phyloP scores from a whole-genome alignment of 2,113 vertebrate species.

The Notarius lentiginosus region DNA sequence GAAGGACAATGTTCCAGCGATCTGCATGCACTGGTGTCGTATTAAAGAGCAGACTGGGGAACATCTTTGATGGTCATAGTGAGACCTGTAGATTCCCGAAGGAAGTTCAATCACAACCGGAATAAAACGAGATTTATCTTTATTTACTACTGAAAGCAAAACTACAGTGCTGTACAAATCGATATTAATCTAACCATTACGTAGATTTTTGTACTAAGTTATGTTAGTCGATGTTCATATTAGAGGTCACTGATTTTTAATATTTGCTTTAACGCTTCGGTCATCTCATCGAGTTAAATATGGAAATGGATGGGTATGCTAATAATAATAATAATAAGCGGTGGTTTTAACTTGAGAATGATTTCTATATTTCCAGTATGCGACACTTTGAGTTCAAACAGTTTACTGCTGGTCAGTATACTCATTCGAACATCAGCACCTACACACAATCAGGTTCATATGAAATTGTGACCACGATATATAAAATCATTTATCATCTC shows the following conservation, averaged over 20 bases:
- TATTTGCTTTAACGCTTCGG: background rate
- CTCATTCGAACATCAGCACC: background rate
- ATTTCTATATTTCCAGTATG: too few species aligned
- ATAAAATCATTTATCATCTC: background rate
- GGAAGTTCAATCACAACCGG: background rate
- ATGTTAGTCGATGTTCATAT: background rate
- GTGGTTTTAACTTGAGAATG: background rate
- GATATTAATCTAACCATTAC: conserved; percentile 5
- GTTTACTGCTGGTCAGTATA: conserved; percentile 44
- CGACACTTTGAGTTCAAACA: background rate
- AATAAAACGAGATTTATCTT: background rate
- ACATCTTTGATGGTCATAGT: background rate
- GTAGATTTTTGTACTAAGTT: background rate
- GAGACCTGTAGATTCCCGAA: background rate
- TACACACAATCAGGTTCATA: background rate
- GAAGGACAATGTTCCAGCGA: background rate
- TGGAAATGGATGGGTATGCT: background rate
- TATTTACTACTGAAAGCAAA: conserved; percentile 30
- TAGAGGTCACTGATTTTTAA: background rate
- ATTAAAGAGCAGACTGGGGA: background rate
- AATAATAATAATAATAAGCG: background rate
- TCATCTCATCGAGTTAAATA: background rate
- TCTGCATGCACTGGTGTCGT: background rate
- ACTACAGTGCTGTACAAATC: conserved; percentile 17
- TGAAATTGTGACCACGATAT: background rate